Evolutionary conservation across 2,797 vertebrate genomes (phyloP), one percentile per base, ranked within the genome.

Genomic region (Muscicapa striata): DNA sequence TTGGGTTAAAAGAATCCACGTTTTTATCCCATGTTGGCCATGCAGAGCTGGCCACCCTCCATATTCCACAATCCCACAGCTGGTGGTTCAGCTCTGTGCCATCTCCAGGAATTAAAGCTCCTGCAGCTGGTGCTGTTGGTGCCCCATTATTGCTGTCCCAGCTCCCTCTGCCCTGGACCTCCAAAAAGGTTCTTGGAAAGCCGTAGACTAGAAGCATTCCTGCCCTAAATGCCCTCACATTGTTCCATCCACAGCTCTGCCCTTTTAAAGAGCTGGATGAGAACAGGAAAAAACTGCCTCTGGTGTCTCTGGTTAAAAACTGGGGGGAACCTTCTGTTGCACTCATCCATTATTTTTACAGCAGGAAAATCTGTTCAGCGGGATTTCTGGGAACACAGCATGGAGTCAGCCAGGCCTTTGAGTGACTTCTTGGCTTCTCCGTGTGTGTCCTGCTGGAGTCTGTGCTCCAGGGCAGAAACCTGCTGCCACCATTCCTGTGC

Each of bases 1-100:
- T 74, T 24, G 13, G 3, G 41, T 67, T n/a, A 55, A 4, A 58
- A 67, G 78, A 17, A 3, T 14, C 34, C 30, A 3, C 0, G 0
- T 22, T 51, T 87, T 81, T 38, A 2, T 36, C 20, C 27, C 3
- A 0, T 0, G 26, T 15, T 66, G 23, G 66, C 77, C 40, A 55
- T 20, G 48, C 29, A 32, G 74, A 15, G 54, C 5, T 67, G 93
- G 57, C 63, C 48, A 5, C 40, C 4, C 8, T 62, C 72, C 6
- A 0, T 64, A 1, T 21, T 41, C 66, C 45, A 0, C 24, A 19
- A 22, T 51, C 55, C 73, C 58, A 20, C 36, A 43, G 88, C 80
- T 77, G 40, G 3, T 45, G 90, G 73, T 49, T 58, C 80, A 66
- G 13, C 46, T 46, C 3, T 10, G 29, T 43, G 73, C 69, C 40